Percentiles rank a stretch among this genome's conserved stretches.
Conservation (phyloP, 2,797 vertebrate species). For the Ptychobarbus kaznakovi region DNA sequence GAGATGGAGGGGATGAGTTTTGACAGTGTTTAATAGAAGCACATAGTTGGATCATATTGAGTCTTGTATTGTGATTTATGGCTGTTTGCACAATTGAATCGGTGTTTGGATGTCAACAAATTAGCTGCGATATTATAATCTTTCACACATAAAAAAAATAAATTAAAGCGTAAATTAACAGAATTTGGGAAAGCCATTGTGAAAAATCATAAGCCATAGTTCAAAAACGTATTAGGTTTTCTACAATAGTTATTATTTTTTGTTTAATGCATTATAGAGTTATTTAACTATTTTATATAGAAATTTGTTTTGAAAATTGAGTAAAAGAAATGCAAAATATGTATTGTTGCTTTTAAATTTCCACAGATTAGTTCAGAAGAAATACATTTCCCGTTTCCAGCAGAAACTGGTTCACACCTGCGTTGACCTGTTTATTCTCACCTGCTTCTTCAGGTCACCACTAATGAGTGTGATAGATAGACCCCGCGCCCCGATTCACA, state of each 20-base stretch:
- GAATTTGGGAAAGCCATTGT: background rate
- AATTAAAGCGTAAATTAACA: background rate
- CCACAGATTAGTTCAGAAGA: background rate
- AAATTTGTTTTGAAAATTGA: background rate
- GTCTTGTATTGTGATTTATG: slow-evolving; percentile 27
- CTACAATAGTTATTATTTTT: background rate
- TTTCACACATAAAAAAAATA: background rate
- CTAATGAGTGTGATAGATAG: slow-evolving; percentile 19
- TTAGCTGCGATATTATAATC: slow-evolving; percentile 28
- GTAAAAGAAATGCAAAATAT: background rate
- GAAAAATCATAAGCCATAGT: background rate
- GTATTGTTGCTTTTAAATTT: background rate
- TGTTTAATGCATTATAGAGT: background rate
- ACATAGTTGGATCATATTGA: slow-evolving; percentile 40
- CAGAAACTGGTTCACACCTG: slow-evolving; percentile 18
- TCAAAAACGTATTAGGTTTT: background rate
- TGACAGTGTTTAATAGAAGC: slow-evolving; percentile 44
- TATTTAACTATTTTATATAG: background rate
- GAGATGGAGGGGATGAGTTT: slow-evolving; percentile 40
- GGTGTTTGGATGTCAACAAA: background rate
- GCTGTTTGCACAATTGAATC: slow-evolving; percentile 15
- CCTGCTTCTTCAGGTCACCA: slow-evolving; percentile 23
- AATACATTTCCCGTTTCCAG: background rate
- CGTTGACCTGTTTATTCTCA: slow-evolving; percentile 17
- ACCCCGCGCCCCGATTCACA: slow-evolving; percentile 23